Evolutionary conservation across 2,797 vertebrate genomes (phyloP), one percentile per base, ranked within the genome.

Genomic region (Channa striata): DNA sequence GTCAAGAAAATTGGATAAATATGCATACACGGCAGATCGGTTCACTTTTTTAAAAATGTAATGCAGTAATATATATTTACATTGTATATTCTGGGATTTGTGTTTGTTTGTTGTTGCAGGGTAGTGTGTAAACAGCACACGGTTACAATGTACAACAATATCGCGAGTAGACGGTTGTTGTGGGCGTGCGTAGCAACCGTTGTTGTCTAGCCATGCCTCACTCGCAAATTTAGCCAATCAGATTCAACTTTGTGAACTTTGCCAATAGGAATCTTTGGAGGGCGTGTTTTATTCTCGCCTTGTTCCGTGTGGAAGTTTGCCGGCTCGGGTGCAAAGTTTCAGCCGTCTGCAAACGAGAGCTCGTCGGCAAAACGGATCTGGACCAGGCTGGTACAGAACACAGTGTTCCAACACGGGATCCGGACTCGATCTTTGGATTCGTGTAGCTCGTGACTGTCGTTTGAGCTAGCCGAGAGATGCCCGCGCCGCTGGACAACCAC

Each of bases 261-360:
- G 12, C 91, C 87, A 93, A 93, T 92, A 21, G 59, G 2, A 63
- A 10, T 5, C 0, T 0, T 0, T 0, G 0, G 8, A n/a, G 77
- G 93, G 93, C 80, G 93, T 84, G 83, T 36, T 50, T 6, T 16
- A 0, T 0, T 1, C 0, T 11, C 20, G 44, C 52, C 72, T 48
- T 78, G 96, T 95, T 97, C 94, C 96, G 97, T 97, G 97, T 97
- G 97, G 95, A 99, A 99, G 94, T 95, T 95, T 94, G 87, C 94
- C 94, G 95, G 96, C 93, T 95, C 96, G 96, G 96, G 96, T 97
- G 96, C 97, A 99, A 98, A 97, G 96, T 97, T 98, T 95, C 94
- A 96, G 93, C 96, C 96, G 96, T 95, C 94, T 95, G 96, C 95
- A 96, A 95, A 96, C 77, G 81, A 52, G 34, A 75, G 91, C 65